Evolutionary conservation across 2,113 vertebrate genomes (phyloP), one percentile per base, ranked within the genome.

Genomic region (Ctenodactylus gundi): DNA sequence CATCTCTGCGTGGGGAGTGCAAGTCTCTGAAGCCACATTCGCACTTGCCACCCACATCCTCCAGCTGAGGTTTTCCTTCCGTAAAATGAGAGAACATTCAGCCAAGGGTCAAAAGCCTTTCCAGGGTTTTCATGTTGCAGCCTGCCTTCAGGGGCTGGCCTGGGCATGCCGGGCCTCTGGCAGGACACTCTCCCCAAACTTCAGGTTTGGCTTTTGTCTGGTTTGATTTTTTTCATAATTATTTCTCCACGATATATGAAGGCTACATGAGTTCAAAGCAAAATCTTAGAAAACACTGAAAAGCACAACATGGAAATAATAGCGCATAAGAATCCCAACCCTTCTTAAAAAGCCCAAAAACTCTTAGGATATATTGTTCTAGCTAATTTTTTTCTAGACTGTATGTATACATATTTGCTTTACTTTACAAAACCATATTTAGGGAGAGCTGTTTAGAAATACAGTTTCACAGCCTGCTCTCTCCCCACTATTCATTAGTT

Each of bases 21-120:
- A 85, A 68, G 67, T 64, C 82, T 94, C 51, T 12, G 67, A n/a
- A 93, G 85, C 39, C n/a, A 3, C 65, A 3, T 9, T 62, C 21
- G 49, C 34, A 87, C 64, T 46, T n/a, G 46, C 78, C 58, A 13
- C 81, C 88, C 88, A 65, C 4, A 0, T n/a, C 92, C 91, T 68
- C 85, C 85, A 53, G 62, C 88, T 18, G 49, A 94, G 60, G 34
- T 75, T 72, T 94, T 60, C 76, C 68, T 94, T 57, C 67, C 84
- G 76, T 86, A 76, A 84, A 65, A 55, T 0, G 34, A 76, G 55
- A 95, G 85, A 36, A 53, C 62, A 64, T 46, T 29, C 64, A 75
- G n/a, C 55, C 1, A 0, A 58, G 51, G 51, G 67, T 76, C 80
- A 64, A 67, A 89, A 73, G 57, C 55, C 17, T 21, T 17, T 75